Percentiles rank a stretch among this genome's conserved stretches.
Evolutionary conservation across 2,888 invertebrate species (phyloP).

Genomic region (Rhimphoctona megacephalus): DNA sequence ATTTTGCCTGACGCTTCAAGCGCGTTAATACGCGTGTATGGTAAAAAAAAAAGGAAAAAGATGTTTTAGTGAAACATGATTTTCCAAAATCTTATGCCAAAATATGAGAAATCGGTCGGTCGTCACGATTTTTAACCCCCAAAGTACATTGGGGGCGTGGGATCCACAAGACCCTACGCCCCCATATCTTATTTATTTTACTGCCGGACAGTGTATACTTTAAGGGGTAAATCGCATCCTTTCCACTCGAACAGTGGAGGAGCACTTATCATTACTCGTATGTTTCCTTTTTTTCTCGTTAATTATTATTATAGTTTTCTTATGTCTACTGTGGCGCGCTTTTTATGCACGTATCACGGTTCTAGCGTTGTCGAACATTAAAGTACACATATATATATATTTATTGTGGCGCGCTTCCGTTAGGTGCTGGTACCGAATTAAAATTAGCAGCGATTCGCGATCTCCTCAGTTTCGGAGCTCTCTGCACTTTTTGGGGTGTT

Average conservation of each 20-base stretch:
- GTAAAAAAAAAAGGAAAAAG: constrained; percentile 11
- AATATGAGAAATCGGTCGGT: constrained; percentile 36
- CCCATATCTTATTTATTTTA: background rate
- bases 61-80: background rate
- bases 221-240: constrained; percentile 21
- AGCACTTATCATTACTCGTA: constrained; percentile 12
- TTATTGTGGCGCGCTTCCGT: constrained; percentile 75
- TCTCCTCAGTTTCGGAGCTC: constrained; percentile 77
- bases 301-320: constrained; percentile 47
- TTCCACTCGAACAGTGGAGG: constrained; percentile 10
- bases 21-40: constrained; percentile 28
- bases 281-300: constrained; percentile 32
- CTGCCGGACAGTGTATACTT: background rate
- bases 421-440: constrained; percentile 74
- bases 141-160: background rate
- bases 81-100: constrained; percentile 18
- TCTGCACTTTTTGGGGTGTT: constrained; percentile 74
- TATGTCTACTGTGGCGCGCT: constrained; percentile 14
- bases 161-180: background rate
- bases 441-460: constrained; percentile 84
- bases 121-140: constrained; percentile 7
- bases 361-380: constrained; percentile 52
- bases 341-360: constrained; percentile 54
- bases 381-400: constrained; percentile 34
- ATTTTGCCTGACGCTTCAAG: constrained; percentile 20